Evolutionary conservation across 2,888 invertebrate species (phyloP), one percentile per base, ranked within the genome.

Genomic region (Sphinx pinastri): DNA sequence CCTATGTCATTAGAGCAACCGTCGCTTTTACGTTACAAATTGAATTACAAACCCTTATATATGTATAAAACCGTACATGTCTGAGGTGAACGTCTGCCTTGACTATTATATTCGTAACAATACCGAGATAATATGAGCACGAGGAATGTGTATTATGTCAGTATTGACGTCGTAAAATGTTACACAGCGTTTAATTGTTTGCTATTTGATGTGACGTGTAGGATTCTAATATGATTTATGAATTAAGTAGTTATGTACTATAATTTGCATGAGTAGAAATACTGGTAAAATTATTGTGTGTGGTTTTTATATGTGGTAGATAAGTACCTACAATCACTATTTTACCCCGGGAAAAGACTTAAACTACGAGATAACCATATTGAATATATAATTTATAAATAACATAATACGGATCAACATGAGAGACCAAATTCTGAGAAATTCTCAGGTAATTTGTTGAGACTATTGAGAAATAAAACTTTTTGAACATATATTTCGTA

Each of bases 101-200:
- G 16, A 16, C 47, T 16, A 49, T 63, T 49, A 63, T 49, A 49
- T 25, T 16, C 12, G 63, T 49, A 63, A 49, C 49, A 63, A 63
- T 63, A 19, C 47, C 2, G 19, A 47, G 49, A 63, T 63, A 63
- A 63, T 49, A 47, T 47, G 19, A 19, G 49, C 63, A 49, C 19
- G 19, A 19, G 63, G 63, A 49, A 63, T 49, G 49, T 55, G 6
- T 54, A 54, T 54, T 54, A 3, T 52, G 19, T 63, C 19, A 16
- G 7, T 19, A 19, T 19, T 19, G 47, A 63, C 63, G 16, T 63
- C 19, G 49, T 19, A 47, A 11, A 49, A 25, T 63, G 49, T 47
- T 63, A 49, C 14, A 6, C n/a, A 59, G n/a, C 59, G 59, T 59
- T 59, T n/a, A 60, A 45, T 60, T 45, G 55, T 19, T 60, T 45